A percentile compares a stretch with the other conserved stretches of the same genome.
phyloP scores from a whole-genome alignment of 2,888 invertebrate genomes.

The Nemurella pictetii region DNA sequence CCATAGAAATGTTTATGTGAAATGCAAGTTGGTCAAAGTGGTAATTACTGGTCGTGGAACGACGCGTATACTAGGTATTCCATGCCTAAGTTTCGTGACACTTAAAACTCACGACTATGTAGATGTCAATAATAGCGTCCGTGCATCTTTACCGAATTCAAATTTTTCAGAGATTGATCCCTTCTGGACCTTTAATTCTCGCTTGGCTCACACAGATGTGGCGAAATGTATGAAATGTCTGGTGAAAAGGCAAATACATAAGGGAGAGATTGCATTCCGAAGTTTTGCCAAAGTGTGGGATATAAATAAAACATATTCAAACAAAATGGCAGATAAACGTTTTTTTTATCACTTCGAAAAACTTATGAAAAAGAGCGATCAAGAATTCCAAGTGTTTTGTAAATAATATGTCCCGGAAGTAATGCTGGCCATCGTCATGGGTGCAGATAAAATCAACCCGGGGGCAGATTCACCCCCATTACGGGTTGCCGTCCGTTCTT shows the following conservation, averaged over 20 bases:
- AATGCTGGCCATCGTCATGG: not conserved
- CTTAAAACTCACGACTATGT: not conserved
- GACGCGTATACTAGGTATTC: too few relatives aligned
- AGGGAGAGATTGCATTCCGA: conserved; percentile 3
- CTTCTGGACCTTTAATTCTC: not conserved
- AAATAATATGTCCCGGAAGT: not conserved
- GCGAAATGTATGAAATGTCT: not conserved
- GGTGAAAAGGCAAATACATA: conserved; percentile 2
- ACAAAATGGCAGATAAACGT: conserved; percentile 26
- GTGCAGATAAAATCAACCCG: not conserved
- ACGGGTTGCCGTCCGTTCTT: too few relatives aligned
- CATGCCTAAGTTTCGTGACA: too few relatives aligned
- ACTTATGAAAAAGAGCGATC: conserved; percentile 12
- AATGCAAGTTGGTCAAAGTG: not conserved
- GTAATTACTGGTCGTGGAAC: not conserved
- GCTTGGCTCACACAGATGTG: not conserved
- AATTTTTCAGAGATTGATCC: not conserved
- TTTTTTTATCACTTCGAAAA: conserved; percentile 13
- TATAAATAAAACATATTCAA: conserved; percentile 28
- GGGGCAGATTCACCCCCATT: too few relatives aligned
- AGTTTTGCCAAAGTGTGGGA: not conserved
- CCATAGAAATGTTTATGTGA: not conserved
- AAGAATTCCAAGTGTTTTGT: not conserved
- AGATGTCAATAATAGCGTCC: not conserved
- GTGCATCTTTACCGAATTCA: not conserved